Evolutionary conservation across 2,888 invertebrate genomes (phyloP).

Genomic region (Tryphoninae sp.): DNA sequence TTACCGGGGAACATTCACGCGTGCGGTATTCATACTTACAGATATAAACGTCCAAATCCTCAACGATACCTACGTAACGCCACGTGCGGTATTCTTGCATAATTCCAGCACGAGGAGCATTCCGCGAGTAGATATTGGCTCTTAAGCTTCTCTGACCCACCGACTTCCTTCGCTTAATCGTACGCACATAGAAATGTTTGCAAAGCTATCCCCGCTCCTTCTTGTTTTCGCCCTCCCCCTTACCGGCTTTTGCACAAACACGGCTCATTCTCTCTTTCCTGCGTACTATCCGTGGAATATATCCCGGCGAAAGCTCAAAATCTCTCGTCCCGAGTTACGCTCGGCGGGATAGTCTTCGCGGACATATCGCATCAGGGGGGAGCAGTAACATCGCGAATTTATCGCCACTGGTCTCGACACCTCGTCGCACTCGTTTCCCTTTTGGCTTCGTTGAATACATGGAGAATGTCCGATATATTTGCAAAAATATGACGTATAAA

Average conservation of each 20-base stretch:
- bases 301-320: not conserved
- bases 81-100: slow-evolving; percentile 58
- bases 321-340: not conserved
- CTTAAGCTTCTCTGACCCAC: slow-evolving; percentile 4
- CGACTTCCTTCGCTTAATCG: slow-evolving; percentile 5
- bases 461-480: slow-evolving; percentile 25
- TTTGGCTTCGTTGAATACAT: slow-evolving; percentile 20
- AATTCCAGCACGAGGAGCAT: slow-evolving; percentile 45
- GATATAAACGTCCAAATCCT: slow-evolving; percentile 12
- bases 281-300: not conserved
- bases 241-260: not conserved
- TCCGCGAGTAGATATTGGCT: slow-evolving; percentile 1
- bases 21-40: slow-evolving; percentile 26
- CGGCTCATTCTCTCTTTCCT: slow-evolving; percentile 30
- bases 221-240: slow-evolving; percentile 11
- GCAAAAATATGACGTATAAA: not conserved
- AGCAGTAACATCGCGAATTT: slow-evolving; percentile 67
- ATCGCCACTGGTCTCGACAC: slow-evolving; percentile 48
- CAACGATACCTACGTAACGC: slow-evolving; percentile 19
- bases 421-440: not conserved
- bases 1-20: slow-evolving; percentile 41
- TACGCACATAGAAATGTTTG: slow-evolving; percentile 36
- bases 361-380: slow-evolving; percentile 1
- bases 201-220: slow-evolving; percentile 33
- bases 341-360: too few relatives aligned